Percentiles rank a stretch among this genome's conserved stretches.
These are phyloP conservation scores for Acropora yongei DNA, from an alignment of 64 coral and sea anemone species.

Conservation along the genomic window DNA sequence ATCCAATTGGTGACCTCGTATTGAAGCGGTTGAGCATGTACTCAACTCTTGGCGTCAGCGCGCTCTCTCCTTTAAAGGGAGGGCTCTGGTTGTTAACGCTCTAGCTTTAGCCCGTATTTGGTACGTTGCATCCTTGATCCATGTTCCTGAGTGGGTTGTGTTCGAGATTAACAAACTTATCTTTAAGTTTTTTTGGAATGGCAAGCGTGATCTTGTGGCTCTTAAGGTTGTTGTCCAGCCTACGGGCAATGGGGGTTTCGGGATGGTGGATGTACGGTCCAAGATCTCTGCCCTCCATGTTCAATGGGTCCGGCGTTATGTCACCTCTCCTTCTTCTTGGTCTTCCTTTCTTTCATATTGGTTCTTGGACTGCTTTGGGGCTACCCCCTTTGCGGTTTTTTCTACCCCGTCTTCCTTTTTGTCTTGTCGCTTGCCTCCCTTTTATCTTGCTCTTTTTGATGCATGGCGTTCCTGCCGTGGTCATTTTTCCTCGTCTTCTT, in stretches of 20 bases:
- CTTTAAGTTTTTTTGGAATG: constrained; percentile 7
- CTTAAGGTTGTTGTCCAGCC: not conserved
- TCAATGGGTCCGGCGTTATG: constrained; percentile 10
- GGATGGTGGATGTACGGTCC: not conserved
- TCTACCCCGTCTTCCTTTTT: not conserved
- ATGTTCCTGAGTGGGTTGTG: not conserved
- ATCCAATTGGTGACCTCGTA: not conserved
- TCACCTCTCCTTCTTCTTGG: not conserved
- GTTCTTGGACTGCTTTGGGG: not conserved
- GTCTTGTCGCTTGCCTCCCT: not conserved
- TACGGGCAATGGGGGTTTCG: not conserved
- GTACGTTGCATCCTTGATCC: not conserved
- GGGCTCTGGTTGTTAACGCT: constrained; percentile 19
- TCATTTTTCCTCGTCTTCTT: not conserved
- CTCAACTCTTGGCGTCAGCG: not conserved
- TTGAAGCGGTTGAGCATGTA: not conserved
- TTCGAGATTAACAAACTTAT: not conserved
- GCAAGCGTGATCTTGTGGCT: constrained; percentile 29
- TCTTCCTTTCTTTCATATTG: not conserved
- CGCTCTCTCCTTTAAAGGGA: not conserved
- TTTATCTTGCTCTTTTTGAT: not conserved
- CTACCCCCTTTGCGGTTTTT: not conserved
- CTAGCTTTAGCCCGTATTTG: constrained; percentile 25
- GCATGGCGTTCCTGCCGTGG: not conserved
- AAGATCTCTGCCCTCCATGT: not conserved